Evolutionary conservation across 1,140 invertebrate species (phyloP), one percentile per base, ranked within the genome.

Genomic region (Andricus grossulariae): DNA sequence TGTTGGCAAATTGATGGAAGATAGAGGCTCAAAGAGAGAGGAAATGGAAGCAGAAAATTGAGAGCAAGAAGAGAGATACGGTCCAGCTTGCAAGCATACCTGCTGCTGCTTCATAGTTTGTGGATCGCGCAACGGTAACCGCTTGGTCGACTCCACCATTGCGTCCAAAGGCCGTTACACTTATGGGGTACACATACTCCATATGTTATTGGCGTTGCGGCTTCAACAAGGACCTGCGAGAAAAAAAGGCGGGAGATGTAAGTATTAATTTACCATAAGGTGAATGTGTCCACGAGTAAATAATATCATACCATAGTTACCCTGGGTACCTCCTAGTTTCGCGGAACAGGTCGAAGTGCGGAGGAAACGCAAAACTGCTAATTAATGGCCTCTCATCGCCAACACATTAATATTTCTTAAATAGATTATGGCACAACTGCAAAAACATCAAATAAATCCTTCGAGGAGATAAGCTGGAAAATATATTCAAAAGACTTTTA

Each of bases 51-150:
- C 15, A 45, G 70, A 70, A 79, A 73, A 76, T 54, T 71, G 12
- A 39, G 13, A 54, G 50, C 19, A 39, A 66, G 70, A 75, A 60
- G 60, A 55, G 57, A 75, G 72, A 73, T 49, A 51, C 54, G 45
- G 32, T 52, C 51, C 71, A 60, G 76, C 71, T 80, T 83, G 83
- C 82, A 79, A 83, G 82, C 79, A 84, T 85, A 86, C 86, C 78
- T 79, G 77, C 76, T 80, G 39, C 13, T 66, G 39, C 32, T 82
- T 81, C 70, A 83, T 80, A 87, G 88, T 90, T 90, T 90, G 89
- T 90, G 89, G 89, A 90, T 87, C 88, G 86, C 83, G 80, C 89
- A 90, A 90, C 89, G 88, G 89, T 90, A 90, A 89, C 86, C 86
- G 82, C 77, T 79, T 73, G 76, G 81, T 82, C 76, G 82, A 77